phyloP scores from a whole-genome alignment of 2,888 invertebrate genomes.

The Fabriciana adippe region DNA sequence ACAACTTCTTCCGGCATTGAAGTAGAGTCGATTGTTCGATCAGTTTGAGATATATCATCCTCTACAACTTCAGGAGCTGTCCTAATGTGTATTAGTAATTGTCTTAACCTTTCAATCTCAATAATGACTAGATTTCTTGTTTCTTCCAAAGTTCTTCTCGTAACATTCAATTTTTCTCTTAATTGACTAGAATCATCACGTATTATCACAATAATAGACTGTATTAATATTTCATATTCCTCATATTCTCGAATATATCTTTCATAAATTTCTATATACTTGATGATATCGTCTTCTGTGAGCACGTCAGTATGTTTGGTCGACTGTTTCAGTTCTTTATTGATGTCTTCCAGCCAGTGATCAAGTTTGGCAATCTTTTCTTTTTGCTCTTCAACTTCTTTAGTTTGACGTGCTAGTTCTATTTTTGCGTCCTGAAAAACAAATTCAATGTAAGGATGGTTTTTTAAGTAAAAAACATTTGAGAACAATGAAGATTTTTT shows the following conservation, averaged over 20 bases:
- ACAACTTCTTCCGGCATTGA: constrained; percentile 88
- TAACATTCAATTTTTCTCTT: constrained; percentile 79
- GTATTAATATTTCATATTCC: constrained; percentile 71
- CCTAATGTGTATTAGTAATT: constrained; percentile 69
- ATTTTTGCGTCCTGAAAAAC: constrained; percentile 69
- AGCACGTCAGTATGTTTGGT: constrained; percentile 61
- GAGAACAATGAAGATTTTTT: too few relatives aligned
- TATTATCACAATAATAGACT: constrained; percentile 71
- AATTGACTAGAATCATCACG: constrained; percentile 76
- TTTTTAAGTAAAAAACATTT: background rate
- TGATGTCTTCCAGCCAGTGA: constrained; percentile 75
- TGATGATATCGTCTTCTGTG: constrained; percentile 68
- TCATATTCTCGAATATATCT: constrained; percentile 73
- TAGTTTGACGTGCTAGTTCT: constrained; percentile 65
- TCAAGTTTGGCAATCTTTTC: constrained; percentile 72
- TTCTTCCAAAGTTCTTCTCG: constrained; percentile 82
- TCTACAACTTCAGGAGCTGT: constrained; percentile 66
- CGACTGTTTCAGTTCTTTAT: constrained; percentile 75
- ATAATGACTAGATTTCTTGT: constrained; percentile 83
- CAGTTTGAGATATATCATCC: constrained; percentile 79
- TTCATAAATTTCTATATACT: constrained; percentile 75
- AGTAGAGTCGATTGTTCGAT: constrained; percentile 85
- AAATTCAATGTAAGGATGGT: background rate
- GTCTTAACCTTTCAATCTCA: constrained; percentile 80
- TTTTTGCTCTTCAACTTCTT: constrained; percentile 69